Percentiles rank a stretch among this genome's conserved stretches.
These are phyloP conservation scores for Rhinatrema bivittatum DNA, from an alignment of 2,797 vertebrate species.

Conservation along the genomic window DNA sequence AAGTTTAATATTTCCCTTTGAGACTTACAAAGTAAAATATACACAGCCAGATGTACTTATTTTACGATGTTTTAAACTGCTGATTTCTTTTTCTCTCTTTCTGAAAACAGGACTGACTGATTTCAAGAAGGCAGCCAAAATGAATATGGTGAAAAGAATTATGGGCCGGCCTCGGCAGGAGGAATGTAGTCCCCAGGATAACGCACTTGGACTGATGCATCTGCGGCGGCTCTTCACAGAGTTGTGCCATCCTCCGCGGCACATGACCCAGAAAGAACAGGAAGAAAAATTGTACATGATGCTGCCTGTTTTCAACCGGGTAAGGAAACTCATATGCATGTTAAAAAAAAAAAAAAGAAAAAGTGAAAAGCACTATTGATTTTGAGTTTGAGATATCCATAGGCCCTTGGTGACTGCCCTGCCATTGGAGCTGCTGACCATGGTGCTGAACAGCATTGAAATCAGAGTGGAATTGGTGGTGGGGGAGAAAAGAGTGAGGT, in stretches of 20 bases:
- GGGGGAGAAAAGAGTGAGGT: too few species aligned
- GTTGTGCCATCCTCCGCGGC: slow-evolving; percentile 89
- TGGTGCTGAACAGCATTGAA: too few species aligned
- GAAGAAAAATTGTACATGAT: slow-evolving; percentile 99
- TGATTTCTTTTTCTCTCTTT: too few species aligned
- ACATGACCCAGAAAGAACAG: slow-evolving; percentile 98
- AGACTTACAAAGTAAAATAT: background rate
- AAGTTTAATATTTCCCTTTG: too few species aligned
- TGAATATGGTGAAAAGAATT: slow-evolving; percentile 99
- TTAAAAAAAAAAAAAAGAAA: slow-evolving; percentile 12
- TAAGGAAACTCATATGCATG: slow-evolving; percentile 45
- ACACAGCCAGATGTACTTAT: background rate
- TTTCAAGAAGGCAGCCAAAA: slow-evolving; percentile 76
- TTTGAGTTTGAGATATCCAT: too few species aligned
- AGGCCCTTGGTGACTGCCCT: too few species aligned
- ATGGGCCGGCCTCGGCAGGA: slow-evolving; percentile 97
- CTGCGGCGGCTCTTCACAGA: slow-evolving; percentile 94
- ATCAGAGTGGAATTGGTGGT: too few species aligned
- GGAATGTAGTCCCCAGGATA: slow-evolving; percentile 97
- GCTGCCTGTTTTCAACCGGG: slow-evolving; percentile 95
- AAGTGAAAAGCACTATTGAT: background rate
- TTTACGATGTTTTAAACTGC: background rate
- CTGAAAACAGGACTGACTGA: too few species aligned
- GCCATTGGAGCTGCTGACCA: too few species aligned
- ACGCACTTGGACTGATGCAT: slow-evolving; percentile 85